Evolutionary conservation across 1,140 invertebrate genomes (phyloP).

Genomic region (Bactericera cockerelli): DNA sequence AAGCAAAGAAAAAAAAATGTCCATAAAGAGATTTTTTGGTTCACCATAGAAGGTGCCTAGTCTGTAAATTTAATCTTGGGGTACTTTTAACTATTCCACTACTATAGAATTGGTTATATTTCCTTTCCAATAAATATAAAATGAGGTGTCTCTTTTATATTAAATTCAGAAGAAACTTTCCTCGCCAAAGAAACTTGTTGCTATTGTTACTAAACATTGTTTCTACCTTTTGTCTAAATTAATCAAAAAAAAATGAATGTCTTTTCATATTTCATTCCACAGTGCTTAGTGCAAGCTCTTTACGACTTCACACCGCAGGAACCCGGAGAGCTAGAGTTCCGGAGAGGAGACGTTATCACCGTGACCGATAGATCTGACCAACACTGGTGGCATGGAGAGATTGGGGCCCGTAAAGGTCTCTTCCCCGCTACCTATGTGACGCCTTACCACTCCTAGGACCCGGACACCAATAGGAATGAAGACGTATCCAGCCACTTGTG

Average conservation of each 20-base stretch:
- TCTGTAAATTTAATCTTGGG: too few relatives aligned
- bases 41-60: too few relatives aligned
- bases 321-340: slow-evolving; percentile 87
- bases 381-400: slow-evolving; percentile 96
- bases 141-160: too few relatives aligned
- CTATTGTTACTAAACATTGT: not conserved
- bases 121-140: too few relatives aligned
- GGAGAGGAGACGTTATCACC: slow-evolving; percentile 90
- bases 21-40: too few relatives aligned
- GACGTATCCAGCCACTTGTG: too few relatives aligned
- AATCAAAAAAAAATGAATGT: slow-evolving; percentile 13
- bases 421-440: slow-evolving; percentile 94
- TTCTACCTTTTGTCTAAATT: not conserved
- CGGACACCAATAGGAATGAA: slow-evolving; percentile 33
- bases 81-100: too few relatives aligned
- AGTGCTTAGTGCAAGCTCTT: slow-evolving; percentile 87
- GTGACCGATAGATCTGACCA: slow-evolving; percentile 87
- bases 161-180: too few relatives aligned
- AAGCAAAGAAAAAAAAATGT: too few relatives aligned
- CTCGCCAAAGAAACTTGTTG: not conserved
- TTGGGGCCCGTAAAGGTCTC: slow-evolving; percentile 74
- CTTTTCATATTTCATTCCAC: slow-evolving; percentile 26
- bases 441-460: slow-evolving; percentile 67
- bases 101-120: too few relatives aligned
- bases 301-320: slow-evolving; percentile 98